Evolutionary conservation across 2,113 vertebrate genomes (phyloP), one percentile per base, ranked within the genome.

Genomic region (Oryzias woworae): DNA sequence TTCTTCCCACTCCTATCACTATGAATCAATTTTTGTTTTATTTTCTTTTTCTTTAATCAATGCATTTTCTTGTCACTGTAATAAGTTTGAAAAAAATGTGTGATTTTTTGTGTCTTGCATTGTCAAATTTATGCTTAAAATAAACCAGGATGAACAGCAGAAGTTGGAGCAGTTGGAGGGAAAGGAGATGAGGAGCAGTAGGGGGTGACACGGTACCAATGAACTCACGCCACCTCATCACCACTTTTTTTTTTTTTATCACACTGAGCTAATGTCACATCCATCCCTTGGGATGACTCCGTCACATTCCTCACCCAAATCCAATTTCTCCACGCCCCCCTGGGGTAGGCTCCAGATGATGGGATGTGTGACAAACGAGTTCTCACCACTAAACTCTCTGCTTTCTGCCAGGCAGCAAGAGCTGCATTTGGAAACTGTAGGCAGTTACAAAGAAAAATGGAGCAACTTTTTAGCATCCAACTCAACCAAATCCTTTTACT

Each of bases 231-330:
- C 81, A 85, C 78, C 84, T 84, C 87, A 85, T 87, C 81, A 80
- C 76, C 77, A 80, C 75, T 77, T 36, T 36, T 36, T 36, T 36
- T 28, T 20, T 79, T 75, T 64, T 80, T 71, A 45, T 81, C 77
- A 79, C 85, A 83, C 74, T 68, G 66, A 81, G 67, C 81, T 83
- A 85, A 75, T 83, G 85, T 83, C 71, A 82, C 82, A 81, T 87
- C 74, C 74, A 78, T 86, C 83, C 82, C 78, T 66, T 62, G 85
- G 78, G 85, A 85, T 43, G 70, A 71, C 76, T 83, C 79, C 72
- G 63, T 79, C 78, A 82, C 80, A 87, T 88, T 83, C 80, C 78
- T 90, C 85, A 81, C 89, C 83, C 77, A 87, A 89, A 89, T 89
- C 81, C 85, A 90, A 88, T 88, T 87, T 82, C 77, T 71, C 78